phyloP scores from a whole-genome alignment of 1,140 invertebrate genomes.

The Campoletis sonorensis region DNA sequence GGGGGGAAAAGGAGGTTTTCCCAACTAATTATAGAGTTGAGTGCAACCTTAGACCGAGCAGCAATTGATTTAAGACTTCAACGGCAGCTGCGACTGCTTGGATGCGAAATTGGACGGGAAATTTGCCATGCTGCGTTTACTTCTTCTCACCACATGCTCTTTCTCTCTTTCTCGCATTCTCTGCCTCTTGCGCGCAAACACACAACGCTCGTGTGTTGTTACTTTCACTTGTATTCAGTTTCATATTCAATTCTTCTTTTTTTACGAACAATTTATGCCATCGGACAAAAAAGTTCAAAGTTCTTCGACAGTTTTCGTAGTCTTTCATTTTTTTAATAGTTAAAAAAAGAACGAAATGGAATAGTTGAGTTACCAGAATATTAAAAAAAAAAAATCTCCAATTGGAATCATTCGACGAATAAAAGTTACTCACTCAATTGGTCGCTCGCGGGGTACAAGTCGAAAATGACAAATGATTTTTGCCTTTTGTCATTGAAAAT shows the following conservation, averaged over 20 bases:
- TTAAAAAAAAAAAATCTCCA: no score
- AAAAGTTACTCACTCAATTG: no score
- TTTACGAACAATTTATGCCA: not conserved
- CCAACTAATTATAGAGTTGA: conserved; percentile 69
- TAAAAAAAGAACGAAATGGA: no score
- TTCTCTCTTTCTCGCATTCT: conserved; percentile 24
- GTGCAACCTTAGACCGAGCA: conserved; percentile 64
- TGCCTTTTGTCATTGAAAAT: not conserved
- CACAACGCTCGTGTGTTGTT: not conserved
- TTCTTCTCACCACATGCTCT: conserved; percentile 31
- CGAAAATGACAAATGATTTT: no score
- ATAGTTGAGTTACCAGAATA: no score
- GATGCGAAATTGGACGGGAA: conserved; percentile 65
- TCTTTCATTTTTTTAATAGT: no score
- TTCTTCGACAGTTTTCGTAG: not conserved
- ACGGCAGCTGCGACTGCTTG: conserved; percentile 59
- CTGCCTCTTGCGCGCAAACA: not conserved
- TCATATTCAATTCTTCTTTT: not conserved
- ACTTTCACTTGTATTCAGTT: not conserved
- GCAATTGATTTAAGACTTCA: conserved; percentile 70
- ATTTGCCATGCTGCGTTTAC: conserved; percentile 57
- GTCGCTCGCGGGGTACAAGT: no score
- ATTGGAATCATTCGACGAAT: no score
- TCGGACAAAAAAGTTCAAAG: no score
- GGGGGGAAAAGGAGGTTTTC: conserved; percentile 24